Conservation (phyloP, 2,797 vertebrate genomes). For the Hyperoplus immaculatus region DNA sequence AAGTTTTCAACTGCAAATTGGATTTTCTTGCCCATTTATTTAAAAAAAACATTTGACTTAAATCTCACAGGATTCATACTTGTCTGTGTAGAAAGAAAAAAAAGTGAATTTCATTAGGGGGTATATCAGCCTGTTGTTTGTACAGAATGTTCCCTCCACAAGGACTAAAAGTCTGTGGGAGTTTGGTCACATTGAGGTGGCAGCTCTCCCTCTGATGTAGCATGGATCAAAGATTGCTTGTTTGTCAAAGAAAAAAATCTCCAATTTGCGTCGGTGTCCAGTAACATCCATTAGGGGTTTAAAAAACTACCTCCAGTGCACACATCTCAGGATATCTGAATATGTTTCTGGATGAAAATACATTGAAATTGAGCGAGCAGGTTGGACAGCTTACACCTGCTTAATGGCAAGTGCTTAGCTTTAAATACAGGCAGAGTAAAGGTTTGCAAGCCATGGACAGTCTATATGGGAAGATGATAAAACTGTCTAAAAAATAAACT, state of each 20-base stretch:
- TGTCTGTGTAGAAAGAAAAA: not conserved
- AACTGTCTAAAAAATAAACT: not conserved
- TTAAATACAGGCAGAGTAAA: conserved; percentile 14
- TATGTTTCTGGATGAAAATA: conserved; percentile 18
- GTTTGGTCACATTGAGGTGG: not conserved
- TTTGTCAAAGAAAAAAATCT: conserved; percentile 21
- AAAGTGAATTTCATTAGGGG: conserved; percentile 6
- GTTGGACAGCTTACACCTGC: not conserved
- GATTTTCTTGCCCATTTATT: not conserved
- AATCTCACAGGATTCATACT: conserved; percentile 8
- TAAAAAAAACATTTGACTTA: conserved; percentile 20
- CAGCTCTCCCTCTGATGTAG: not conserved
- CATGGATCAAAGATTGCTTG: conserved; percentile 10
- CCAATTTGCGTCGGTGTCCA: not conserved
- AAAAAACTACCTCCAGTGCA: conserved; percentile 13
- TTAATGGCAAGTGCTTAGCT: conserved; percentile 15
- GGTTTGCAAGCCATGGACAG: conserved; percentile 14
- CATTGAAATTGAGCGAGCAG: conserved; percentile 9
- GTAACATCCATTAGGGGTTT: conserved; percentile 30
- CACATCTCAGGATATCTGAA: conserved; percentile 14
- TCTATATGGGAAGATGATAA: conserved; percentile 1
- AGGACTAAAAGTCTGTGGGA: not conserved
- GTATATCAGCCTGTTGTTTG: conserved; percentile 13
- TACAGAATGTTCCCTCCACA: conserved; percentile 1
- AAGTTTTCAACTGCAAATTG: not conserved